Evolutionary conservation across 2,888 invertebrate species (phyloP).

Genomic region (Parthenolecanium corni): DNA sequence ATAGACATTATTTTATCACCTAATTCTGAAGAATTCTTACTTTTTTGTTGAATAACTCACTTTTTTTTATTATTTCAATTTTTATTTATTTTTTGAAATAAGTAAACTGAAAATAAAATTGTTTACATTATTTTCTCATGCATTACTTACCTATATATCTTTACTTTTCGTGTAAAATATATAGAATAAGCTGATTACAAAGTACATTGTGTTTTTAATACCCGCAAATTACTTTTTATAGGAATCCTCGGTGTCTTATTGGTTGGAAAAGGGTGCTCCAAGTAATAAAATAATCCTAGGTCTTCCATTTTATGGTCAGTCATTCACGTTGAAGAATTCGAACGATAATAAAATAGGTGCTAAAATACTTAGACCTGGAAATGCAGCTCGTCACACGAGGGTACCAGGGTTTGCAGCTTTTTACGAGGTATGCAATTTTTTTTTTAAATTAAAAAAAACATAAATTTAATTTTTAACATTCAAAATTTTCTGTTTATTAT

Average conservation of each 20-base stretch:
- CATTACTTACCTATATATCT: too few relatives aligned
- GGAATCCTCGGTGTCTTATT: constrained; percentile 68
- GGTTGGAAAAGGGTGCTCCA: constrained; percentile 65
- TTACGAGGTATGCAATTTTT: constrained; percentile 50
- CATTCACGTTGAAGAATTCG: constrained; percentile 51
- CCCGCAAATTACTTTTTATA: constrained; percentile 23
- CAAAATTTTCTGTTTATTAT: too few relatives aligned
- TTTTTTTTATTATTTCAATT: too few relatives aligned
- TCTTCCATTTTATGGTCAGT: constrained; percentile 73
- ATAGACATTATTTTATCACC: too few relatives aligned
- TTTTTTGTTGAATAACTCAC: too few relatives aligned
- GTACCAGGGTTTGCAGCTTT: constrained; percentile 57
- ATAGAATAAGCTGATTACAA: too few relatives aligned
- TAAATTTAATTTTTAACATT: too few relatives aligned
- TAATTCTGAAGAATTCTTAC: too few relatives aligned
- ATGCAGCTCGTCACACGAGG: constrained; percentile 54
- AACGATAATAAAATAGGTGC: constrained; percentile 23
- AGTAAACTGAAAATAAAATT: background rate
- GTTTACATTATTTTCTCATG: too few relatives aligned
- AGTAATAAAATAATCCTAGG: constrained; percentile 68
- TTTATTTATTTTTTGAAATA: background rate
- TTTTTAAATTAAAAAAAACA: too few relatives aligned
- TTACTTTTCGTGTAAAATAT: too few relatives aligned
- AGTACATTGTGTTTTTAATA: background rate
- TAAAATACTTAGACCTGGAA: constrained; percentile 29